Evolutionary conservation across 2,797 vertebrate species (phyloP).

Genomic region (Monodelphis domestica): DNA sequence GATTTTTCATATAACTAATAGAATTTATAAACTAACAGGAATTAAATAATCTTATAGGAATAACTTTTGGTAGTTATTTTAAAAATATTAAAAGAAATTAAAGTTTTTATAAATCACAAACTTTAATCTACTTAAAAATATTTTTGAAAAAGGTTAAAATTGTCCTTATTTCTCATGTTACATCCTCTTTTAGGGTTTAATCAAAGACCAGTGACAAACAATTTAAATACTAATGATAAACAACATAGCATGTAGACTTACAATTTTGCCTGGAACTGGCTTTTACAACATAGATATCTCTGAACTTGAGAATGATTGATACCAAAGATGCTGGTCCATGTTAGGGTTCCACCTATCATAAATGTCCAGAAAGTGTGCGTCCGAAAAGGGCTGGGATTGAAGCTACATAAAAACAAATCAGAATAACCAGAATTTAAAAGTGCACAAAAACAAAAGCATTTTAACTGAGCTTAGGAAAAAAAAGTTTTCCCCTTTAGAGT

Average conservation of each 20-base stretch:
- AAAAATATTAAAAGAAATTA: background rate
- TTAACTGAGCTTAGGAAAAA: background rate
- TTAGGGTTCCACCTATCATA: conserved; percentile 85
- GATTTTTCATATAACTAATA: background rate
- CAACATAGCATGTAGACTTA: conserved; percentile 79
- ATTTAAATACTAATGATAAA: background rate
- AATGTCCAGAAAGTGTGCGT: conserved; percentile 91
- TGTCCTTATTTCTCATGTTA: background rate
- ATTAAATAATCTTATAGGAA: background rate
- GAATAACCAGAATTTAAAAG: background rate
- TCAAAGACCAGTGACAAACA: background rate
- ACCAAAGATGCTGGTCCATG: conserved; percentile 88
- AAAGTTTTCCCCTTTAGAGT: background rate
- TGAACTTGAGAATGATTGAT: conserved; percentile 91
- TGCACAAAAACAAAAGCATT: background rate
- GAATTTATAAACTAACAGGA: too few relatives aligned
- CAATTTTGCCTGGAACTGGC: conserved; percentile 87
- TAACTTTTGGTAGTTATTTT: background rate
- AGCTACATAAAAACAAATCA: conserved; percentile 79
- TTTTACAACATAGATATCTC: conserved; percentile 90
- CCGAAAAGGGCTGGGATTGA: conserved; percentile 87
- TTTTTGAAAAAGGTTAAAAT: background rate
- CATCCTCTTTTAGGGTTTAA: background rate
- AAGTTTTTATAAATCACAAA: background rate
- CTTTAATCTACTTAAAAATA: background rate